A percentile compares a stretch with the other conserved stretches of the same genome.
Evolutionary conservation across 2,797 vertebrate genomes (phyloP).

Genomic region (Pagetopsis macropterus): DNA sequence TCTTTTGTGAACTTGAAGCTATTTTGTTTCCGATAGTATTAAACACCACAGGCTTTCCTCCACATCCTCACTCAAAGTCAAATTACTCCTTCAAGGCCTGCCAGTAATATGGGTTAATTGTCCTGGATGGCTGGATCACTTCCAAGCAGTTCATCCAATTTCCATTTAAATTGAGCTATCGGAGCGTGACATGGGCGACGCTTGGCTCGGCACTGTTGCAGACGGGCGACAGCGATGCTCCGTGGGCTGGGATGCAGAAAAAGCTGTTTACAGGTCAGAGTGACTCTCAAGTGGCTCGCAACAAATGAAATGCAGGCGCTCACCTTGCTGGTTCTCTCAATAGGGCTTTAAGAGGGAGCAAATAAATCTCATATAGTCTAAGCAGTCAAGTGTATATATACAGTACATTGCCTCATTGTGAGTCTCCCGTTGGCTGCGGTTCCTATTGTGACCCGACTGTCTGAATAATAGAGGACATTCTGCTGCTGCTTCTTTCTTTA

Average conservation of each 20-base stretch:
- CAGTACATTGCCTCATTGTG: conserved; percentile 18
- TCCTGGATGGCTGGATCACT: conserved; percentile 84
- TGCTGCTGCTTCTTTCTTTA: conserved; percentile 28
- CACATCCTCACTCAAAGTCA: conserved; percentile 76
- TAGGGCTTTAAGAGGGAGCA: conserved; percentile 45
- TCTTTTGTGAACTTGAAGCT: conserved; percentile 47
- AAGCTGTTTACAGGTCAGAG: conserved; percentile 73
- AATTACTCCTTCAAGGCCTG: conserved; percentile 78
- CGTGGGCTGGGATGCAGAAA: conserved; percentile 48
- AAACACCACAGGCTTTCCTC: conserved; percentile 59
- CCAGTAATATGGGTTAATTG: conserved; percentile 84
- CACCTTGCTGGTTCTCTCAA: conserved; percentile 51
- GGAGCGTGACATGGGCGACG: conserved; percentile 74
- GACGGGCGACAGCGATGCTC: conserved; percentile 48
- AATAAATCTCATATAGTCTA: conserved; percentile 29
- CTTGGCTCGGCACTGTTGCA: conserved; percentile 56
- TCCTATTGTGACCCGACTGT: conserved; percentile 14
- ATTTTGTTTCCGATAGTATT: conserved; percentile 65
- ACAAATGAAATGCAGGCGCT: conserved; percentile 60
- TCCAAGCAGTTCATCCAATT: conserved; percentile 85
- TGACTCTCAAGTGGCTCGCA: conserved; percentile 47
- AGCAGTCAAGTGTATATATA: conserved; percentile 56
- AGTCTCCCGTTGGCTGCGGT: conserved; percentile 36
- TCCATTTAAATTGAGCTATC: conserved; percentile 84
- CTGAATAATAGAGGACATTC: conserved; percentile 33